A percentile compares a stretch with the other conserved stretches of the same genome.
These are phyloP conservation scores for Bos javanicus DNA, from an alignment of 2,113 vertebrate genomes.

Conservation along the genomic window DNA sequence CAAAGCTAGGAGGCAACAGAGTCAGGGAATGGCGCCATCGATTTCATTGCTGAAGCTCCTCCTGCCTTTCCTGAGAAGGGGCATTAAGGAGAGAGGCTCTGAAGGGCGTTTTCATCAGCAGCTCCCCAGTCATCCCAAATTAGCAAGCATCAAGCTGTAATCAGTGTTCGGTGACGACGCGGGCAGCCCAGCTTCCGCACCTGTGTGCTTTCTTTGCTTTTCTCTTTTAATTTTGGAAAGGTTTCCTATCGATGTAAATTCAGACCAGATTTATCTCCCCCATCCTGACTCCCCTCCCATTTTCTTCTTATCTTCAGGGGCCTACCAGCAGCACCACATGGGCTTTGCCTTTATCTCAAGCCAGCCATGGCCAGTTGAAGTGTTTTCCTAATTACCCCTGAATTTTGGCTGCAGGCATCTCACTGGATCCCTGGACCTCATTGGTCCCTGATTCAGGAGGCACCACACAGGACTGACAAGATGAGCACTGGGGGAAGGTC, in stretches of 20 bases:
- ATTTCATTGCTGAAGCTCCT: not conserved
- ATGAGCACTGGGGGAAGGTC: not conserved
- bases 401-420: not conserved
- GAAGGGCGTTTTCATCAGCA: not conserved
- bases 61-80: not conserved
- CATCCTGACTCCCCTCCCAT: not conserved
- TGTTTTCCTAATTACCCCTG: not conserved
- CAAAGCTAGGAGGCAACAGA: not conserved
- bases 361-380: not conserved
- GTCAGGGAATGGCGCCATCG: not conserved
- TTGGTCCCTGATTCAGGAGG: not conserved
- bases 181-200: not conserved
- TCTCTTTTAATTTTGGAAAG: constrained; percentile 30
- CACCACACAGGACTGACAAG: not conserved
- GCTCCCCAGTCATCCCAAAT: not conserved
- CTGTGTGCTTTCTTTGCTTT: not conserved
- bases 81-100: not conserved
- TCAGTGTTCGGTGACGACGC: not conserved
- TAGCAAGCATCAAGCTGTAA: not conserved
- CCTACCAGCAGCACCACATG: no score
- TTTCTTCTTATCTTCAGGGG: not conserved
- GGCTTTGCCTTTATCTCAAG: not conserved
- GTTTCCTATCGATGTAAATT: not conserved
- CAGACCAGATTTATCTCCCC: not conserved
- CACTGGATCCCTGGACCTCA: not conserved